Conservation (phyloP, 1,140 invertebrate species). For the Euschistus heros region DNA sequence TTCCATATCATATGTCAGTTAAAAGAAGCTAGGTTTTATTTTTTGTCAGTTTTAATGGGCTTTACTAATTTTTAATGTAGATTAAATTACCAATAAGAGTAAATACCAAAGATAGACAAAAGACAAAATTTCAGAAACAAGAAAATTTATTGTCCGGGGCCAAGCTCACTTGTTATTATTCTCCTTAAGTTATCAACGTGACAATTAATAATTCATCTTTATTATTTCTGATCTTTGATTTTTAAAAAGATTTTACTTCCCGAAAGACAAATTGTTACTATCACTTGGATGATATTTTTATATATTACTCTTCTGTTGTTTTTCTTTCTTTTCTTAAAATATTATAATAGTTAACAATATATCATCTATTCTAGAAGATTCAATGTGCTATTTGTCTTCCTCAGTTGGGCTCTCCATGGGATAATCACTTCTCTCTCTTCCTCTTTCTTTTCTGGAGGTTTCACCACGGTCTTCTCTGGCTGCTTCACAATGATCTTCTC, state of each 20-base stretch:
- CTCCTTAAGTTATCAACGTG: background rate
- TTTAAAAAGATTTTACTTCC: background rate
- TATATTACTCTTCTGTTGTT: background rate
- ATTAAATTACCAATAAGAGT: too few species aligned
- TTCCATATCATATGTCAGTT: too few species aligned
- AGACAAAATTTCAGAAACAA: too few species aligned
- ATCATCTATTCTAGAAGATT: conserved; percentile 51
- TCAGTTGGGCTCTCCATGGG: conserved; percentile 74
- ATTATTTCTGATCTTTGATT: background rate
- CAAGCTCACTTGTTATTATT: too few species aligned
- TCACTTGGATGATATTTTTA: background rate
- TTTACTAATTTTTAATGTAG: too few species aligned
- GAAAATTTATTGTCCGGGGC: too few species aligned
- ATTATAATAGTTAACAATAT: background rate
- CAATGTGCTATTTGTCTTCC: conserved; percentile 77
- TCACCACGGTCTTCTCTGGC: conserved; percentile 23
- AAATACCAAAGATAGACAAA: too few species aligned
- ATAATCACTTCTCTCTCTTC: conserved; percentile 55
- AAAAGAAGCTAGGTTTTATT: too few species aligned
- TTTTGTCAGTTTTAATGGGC: too few species aligned
- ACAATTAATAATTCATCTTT: background rate
- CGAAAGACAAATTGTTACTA: background rate
- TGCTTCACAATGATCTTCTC: conserved; percentile 34
- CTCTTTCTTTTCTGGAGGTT: conserved; percentile 37
- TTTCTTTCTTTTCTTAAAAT: too few species aligned